Evolutionary conservation across 2,888 invertebrate genomes (phyloP), one percentile per base, ranked within the genome.

Genomic region (Tortricodes alternella): DNA sequence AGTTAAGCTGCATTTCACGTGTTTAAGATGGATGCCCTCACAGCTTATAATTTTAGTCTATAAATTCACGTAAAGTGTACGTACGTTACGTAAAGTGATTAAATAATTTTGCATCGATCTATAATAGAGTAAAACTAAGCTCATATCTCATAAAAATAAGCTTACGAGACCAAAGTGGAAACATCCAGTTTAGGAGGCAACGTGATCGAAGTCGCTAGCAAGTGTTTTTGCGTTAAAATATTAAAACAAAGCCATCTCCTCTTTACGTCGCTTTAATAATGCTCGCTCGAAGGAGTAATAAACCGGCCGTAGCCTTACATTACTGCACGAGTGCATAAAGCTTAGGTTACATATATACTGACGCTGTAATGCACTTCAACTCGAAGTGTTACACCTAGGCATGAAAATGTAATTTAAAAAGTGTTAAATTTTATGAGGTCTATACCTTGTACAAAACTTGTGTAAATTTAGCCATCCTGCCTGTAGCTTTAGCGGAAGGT

Each of bases 241-340:
- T 18, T 4, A 48, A 52, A 32, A n/a, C n/a, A n/a, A 62, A 61
- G 60, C 58, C 41, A 13, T 24, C 44, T 67, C 68, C 62, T 55
- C 38, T 60, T 21, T 46, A 57, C 15, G 27, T 18, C 24, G 18
- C 59, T 37, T 49, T 61, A 53, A 65, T 66, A 66, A 67, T 60
- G 64, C 65, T 60, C 58, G 62, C 61, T 66, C 66, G 68, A 69
- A 64, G 67, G 62, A 65, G 78, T 71, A 74, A 78, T 78, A 75
- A 70, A 74, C 68, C 66, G 67, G 62, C 71, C 68, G 70, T 76
- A 76, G 73, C 73, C 76, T 76, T 70, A 74, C 76, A 77, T 79
- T 76, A 67, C 64, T 59, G 66, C 70, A 66, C 70, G 70, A 66
- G 67, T 70, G 72, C 70, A 74, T 68, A 69, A 74, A 69, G 70